Evolutionary conservation across 2,113 vertebrate genomes (phyloP).

Genomic region (Hemibagrus wyckioides): DNA sequence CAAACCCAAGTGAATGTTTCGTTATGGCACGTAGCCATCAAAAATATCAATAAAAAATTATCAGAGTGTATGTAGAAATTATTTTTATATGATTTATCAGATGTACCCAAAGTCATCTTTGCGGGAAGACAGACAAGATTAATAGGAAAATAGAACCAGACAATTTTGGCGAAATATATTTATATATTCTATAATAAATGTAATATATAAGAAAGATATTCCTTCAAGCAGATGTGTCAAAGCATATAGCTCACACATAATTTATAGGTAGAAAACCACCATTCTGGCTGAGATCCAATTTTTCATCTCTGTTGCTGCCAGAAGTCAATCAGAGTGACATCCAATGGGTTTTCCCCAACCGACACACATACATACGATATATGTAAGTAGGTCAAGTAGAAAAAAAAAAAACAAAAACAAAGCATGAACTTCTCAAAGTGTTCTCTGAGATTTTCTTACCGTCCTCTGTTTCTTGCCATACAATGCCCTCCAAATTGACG

Average conservation of each 20-base stretch:
- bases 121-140: background rate
- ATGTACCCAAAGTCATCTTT: background rate
- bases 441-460: slow-evolving; percentile 77
- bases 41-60: background rate
- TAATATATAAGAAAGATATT: no score
- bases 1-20: background rate
- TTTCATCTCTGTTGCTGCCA: background rate
- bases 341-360: background rate
- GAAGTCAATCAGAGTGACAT: background rate
- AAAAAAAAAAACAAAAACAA: background rate
- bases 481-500: slow-evolving; percentile 97
- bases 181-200: no score
- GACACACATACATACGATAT: background rate
- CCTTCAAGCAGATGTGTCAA: background rate
- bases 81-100: background rate
- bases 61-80: background rate
- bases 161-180: background rate
- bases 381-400: background rate
- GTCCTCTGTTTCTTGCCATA: slow-evolving; percentile 98
- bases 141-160: background rate
- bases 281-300: background rate
- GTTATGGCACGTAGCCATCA: background rate
- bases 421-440: background rate
- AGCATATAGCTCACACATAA: background rate
- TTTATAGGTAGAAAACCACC: background rate